Conservation (phyloP, 2,888 invertebrate genomes). For the Agapetus fuscipes region DNA sequence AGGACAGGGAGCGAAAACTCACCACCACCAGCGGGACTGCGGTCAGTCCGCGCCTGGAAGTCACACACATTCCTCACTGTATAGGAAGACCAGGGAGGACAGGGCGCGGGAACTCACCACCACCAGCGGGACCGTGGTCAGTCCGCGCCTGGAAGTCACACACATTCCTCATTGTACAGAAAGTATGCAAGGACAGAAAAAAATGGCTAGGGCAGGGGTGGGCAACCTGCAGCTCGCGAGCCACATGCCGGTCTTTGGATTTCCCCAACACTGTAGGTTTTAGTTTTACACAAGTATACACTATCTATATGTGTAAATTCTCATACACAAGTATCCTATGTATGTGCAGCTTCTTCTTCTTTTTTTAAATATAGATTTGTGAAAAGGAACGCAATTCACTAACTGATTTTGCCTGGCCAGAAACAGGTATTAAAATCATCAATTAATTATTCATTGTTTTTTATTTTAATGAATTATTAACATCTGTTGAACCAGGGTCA, state of each 20-base stretch:
- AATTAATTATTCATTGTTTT: too few species aligned
- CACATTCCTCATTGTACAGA: constrained; percentile 66
- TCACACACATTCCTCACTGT: too few species aligned
- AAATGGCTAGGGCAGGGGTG: neutral
- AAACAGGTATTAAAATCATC: too few species aligned
- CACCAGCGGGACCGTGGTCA: constrained; percentile 69
- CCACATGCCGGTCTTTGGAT: neutral
- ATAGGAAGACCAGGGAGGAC: constrained; percentile 79
- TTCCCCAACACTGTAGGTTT: neutral
- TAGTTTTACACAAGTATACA: too few species aligned
- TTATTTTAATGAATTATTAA: too few species aligned
- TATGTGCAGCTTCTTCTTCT: too few species aligned
- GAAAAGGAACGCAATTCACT: too few species aligned
- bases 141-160: constrained; percentile 52
- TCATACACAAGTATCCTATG: too few species aligned
- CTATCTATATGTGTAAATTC: too few species aligned
- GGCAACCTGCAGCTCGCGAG: neutral
- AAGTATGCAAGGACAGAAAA: constrained; percentile 35
- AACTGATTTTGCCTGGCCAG: too few species aligned
- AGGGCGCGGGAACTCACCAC: constrained; percentile 73
- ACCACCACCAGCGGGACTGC: constrained; percentile 70
- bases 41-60: constrained; percentile 63
- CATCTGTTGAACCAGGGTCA: too few species aligned
- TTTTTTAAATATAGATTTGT: too few species aligned
- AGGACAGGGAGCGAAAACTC: constrained; percentile 66